Evolutionary conservation across 2,113 vertebrate species (phyloP), one percentile per base, ranked within the genome.

Genomic region (Rhegmatorhina hoffmannsi): DNA sequence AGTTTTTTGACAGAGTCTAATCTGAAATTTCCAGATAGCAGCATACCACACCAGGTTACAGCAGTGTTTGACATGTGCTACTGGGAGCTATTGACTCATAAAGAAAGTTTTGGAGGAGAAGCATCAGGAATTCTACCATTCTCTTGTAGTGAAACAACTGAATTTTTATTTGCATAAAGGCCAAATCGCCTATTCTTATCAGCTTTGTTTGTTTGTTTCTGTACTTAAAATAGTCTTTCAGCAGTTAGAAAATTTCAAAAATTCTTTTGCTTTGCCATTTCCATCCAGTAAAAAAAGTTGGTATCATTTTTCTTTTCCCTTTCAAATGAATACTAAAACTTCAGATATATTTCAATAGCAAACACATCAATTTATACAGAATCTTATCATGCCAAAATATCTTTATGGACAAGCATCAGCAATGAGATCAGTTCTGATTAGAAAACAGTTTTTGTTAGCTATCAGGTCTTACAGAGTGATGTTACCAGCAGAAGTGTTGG

Each of bases 371-470:
- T 94, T 95, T 83, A 76, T 47, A 85, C 7, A 80, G 78, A 67
- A 69, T 43, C 72, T 55, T 89, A 94, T 91, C 50, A 23, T 40
- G 63, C 24, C 84, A 59, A 85, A 94, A 63, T 38, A 94, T 94
- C 89, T 91, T 79, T 59, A 79, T 80, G 82, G 34, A 63, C 36
- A 91, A 85, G 49, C 91, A 95, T 73, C 70, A 91, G 74, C 53
- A 83, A 70, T 85, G 74, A 91, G 70, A 93, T 95, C 84, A 90
- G 67, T 53, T 87, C 67, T 88, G 70, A 82, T 94, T 85, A 94
- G 81, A 90, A 94, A 92, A 85, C n/a, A 83, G 67, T 34, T 92
- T 92, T 92, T 94, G 58, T 94, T 87, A 83, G 63, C 55, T 80
- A 38, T 59, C 3, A 0, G 38, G 59, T 40, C 79, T 94, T 78